A percentile compares a stretch with the other conserved stretches of the same genome.
Evolutionary conservation across 2,113 vertebrate species (phyloP).

Genomic region (Lepidothrix coronata): DNA sequence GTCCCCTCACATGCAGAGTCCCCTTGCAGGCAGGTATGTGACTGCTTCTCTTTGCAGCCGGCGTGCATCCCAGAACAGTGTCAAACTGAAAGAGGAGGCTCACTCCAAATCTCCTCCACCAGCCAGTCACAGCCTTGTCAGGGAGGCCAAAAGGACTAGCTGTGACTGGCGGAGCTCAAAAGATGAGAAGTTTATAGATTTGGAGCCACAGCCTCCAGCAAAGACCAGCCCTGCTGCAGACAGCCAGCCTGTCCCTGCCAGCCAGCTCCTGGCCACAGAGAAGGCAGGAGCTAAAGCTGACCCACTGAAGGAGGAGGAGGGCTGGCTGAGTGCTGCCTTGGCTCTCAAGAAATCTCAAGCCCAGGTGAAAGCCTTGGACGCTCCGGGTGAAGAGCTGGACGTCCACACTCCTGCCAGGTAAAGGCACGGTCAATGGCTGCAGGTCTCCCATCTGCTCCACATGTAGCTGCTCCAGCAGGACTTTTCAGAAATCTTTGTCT

Average conservation of each 20-base stretch:
- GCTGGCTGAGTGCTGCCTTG: slow-evolving; percentile 80
- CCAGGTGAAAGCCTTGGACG: slow-evolving; percentile 7
- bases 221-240: background rate
- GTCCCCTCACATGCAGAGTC: background rate
- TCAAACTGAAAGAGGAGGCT: slow-evolving; percentile 64
- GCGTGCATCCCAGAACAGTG: slow-evolving; percentile 79
- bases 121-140: background rate
- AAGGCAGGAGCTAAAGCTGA: background rate
- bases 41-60: slow-evolving; percentile 71
- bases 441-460: accelerated
- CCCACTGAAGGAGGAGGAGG: slow-evolving; percentile 1
- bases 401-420: slow-evolving; percentile 36
- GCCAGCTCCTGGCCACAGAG: background rate
- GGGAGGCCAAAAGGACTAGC: slow-evolving; percentile 37
- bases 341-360: slow-evolving; percentile 75
- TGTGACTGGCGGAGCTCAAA: slow-evolving; percentile 86
- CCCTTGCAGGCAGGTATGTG: background rate
- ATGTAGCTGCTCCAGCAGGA: background rate
- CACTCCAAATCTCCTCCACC: slow-evolving; percentile 57
- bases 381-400: background rate
- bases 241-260: background rate
- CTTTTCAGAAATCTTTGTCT: background rate
- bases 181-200: slow-evolving; percentile 50
- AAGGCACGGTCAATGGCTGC: accelerated
- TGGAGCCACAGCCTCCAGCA: background rate